A percentile compares a stretch with the other conserved stretches of the same genome.
Evolutionary conservation across 2,888 invertebrate species (phyloP).

Genomic region (Mythimna lalbum): DNA sequence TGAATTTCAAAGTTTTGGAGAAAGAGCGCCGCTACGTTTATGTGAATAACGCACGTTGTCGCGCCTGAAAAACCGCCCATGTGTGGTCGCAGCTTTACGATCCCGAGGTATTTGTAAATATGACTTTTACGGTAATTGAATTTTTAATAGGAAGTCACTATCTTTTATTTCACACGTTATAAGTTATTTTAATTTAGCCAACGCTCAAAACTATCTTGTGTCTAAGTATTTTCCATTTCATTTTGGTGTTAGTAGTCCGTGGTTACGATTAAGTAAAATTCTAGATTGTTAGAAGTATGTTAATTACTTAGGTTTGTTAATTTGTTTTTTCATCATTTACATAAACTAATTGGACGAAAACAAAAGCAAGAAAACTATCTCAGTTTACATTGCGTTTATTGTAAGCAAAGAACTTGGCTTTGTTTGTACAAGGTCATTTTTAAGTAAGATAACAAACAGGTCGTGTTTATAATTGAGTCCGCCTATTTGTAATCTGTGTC

Average conservation of each 20-base stretch:
- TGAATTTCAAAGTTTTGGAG: not conserved
- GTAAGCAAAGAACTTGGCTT: slow-evolving; percentile 42
- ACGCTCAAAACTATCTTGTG: not conserved
- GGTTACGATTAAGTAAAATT: not conserved
- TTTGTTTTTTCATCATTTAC: not conserved
- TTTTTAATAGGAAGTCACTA: slow-evolving; percentile 3
- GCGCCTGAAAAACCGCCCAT: not conserved
- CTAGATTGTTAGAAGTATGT: not conserved
- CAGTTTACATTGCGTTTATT: not conserved
- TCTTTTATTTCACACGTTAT: not conserved
- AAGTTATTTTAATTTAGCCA: not conserved
- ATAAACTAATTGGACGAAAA: slow-evolving; percentile 9
- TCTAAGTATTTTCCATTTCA: not conserved
- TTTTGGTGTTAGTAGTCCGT: not conserved
- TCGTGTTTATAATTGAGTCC: slow-evolving; percentile 69
- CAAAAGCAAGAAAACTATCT: not conserved
- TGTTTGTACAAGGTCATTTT: slow-evolving; percentile 16
- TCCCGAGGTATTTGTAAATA: slow-evolving; percentile 49
- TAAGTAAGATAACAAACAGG: slow-evolving; percentile 55
- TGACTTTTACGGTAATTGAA: slow-evolving; percentile 57
- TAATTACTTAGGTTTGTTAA: not conserved
- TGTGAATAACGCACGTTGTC: not conserved
- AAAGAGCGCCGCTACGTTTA: too few species aligned
- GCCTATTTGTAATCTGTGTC: slow-evolving; percentile 61
- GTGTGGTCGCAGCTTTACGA: not conserved